Percentiles rank a stretch among this genome's conserved stretches.
Evolutionary conservation across 2,113 vertebrate species (phyloP).

Genomic region (Gulo gulo): DNA sequence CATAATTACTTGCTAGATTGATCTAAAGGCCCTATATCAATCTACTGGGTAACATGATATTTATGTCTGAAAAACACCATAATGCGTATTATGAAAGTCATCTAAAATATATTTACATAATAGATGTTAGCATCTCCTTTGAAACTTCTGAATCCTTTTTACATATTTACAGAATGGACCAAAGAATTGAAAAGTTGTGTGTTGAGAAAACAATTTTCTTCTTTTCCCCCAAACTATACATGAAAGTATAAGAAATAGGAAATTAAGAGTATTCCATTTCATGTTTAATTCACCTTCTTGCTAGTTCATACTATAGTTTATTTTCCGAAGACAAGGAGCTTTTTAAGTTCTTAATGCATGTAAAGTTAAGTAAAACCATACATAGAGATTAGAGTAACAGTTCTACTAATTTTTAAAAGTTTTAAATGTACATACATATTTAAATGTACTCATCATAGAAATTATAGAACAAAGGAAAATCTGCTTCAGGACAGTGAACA

Average conservation of each 20-base stretch:
- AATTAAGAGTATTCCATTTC: slow-evolving; percentile 13
- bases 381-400: not conserved
- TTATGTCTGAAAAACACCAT: slow-evolving; percentile 55
- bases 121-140: slow-evolving; percentile 56
- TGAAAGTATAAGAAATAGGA: slow-evolving; percentile 46
- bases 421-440: not conserved
- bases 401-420: not conserved
- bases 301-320: not conserved
- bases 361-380: not conserved
- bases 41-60: slow-evolving; percentile 56
- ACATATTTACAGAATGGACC: slow-evolving; percentile 33
- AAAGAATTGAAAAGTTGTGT: slow-evolving; percentile 54
- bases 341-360: not conserved
- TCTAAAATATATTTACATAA: slow-evolving; percentile 71
- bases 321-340: not conserved
- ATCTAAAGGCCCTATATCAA: slow-evolving; percentile 43
- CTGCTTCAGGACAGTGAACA: not conserved
- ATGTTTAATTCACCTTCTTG: not conserved
- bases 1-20: slow-evolving; percentile 64
- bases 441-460: not conserved
- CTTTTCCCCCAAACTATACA: slow-evolving; percentile 17
- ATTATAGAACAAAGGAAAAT: not conserved
- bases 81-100: slow-evolving; percentile 69
- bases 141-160: slow-evolving; percentile 49
- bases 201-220: slow-evolving; percentile 40